Conservation (phyloP, 1,140 invertebrate species). For the Pseudachorutes palmiensis region DNA sequence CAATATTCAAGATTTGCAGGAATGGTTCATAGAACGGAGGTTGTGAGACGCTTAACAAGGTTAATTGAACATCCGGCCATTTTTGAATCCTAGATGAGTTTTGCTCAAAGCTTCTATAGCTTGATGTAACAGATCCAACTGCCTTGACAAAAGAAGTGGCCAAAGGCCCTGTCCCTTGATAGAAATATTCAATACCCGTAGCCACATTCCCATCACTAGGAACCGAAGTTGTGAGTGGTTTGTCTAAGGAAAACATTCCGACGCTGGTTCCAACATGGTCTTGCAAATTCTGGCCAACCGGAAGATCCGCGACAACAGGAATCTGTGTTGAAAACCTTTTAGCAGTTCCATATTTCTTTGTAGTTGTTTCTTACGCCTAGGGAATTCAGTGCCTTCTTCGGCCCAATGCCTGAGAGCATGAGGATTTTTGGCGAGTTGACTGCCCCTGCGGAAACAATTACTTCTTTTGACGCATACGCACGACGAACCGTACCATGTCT, state of each 20-base stretch:
- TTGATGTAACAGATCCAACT: background rate
- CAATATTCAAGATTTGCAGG: background rate
- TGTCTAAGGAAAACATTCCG: conserved; percentile 13
- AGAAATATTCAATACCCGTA: conserved; percentile 8
- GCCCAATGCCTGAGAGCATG: conserved; percentile 6
- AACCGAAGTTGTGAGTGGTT: conserved; percentile 13
- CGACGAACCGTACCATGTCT: background rate
- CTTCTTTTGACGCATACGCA: conserved; percentile 7
- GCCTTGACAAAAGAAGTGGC: background rate
- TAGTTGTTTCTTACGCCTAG: background rate
- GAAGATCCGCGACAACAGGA: conserved; percentile 2
- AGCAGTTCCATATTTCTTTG: background rate
- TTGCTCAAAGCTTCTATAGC: background rate
- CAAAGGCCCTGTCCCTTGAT: conserved; percentile 13
- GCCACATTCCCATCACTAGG: conserved; percentile 7
- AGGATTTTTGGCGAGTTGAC: background rate
- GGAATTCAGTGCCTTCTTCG: background rate
- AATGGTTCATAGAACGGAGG: background rate
- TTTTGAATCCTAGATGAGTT: background rate
- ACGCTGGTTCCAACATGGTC: conserved; percentile 28
- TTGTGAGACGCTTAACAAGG: background rate
- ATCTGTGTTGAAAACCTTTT: background rate
- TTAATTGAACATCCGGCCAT: conserved; percentile 19
- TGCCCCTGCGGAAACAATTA: conserved; percentile 11
- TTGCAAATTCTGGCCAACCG: conserved; percentile 46